These are phyloP conservation scores for Ochlodes sylvanus DNA, from an alignment of 2,888 invertebrate species.

Conservation along the genomic window DNA sequence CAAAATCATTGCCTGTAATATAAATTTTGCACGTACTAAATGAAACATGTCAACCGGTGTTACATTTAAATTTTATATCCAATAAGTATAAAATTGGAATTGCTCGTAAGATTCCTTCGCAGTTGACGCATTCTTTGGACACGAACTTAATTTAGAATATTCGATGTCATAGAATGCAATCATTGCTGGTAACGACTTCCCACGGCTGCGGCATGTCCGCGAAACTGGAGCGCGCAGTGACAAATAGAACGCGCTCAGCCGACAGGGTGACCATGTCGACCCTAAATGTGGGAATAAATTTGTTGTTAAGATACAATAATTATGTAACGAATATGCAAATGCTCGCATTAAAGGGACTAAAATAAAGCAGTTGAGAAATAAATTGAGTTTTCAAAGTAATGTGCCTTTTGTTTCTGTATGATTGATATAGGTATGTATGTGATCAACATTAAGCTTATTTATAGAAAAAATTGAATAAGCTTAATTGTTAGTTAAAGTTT, in stretches of 20 bases:
- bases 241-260: slow-evolving; percentile 64
- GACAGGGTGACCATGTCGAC: background rate
- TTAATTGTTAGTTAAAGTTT: too few species aligned
- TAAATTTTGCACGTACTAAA: too few species aligned
- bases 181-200: slow-evolving; percentile 70
- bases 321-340: too few species aligned
- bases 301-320: too few species aligned
- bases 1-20: background rate
- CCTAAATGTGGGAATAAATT: background rate
- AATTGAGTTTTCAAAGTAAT: too few species aligned
- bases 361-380: too few species aligned
- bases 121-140: slow-evolving; percentile 47
- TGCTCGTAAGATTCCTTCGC: slow-evolving; percentile 14
- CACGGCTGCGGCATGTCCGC: slow-evolving; percentile 65
- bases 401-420: too few species aligned
- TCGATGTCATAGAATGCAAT: slow-evolving; percentile 59
- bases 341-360: too few species aligned
- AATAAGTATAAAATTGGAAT: slow-evolving; percentile 14
- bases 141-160: slow-evolving; percentile 56
- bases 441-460: too few species aligned
- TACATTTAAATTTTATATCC: background rate
- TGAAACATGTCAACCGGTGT: too few species aligned
- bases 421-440: too few species aligned
- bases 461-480: too few species aligned
- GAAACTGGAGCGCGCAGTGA: slow-evolving; percentile 72